Percentiles rank a stretch among this genome's conserved stretches.
Conservation (phyloP, 92 coral and sea anemone genomes). For the Umimayanthus kanabou region DNA sequence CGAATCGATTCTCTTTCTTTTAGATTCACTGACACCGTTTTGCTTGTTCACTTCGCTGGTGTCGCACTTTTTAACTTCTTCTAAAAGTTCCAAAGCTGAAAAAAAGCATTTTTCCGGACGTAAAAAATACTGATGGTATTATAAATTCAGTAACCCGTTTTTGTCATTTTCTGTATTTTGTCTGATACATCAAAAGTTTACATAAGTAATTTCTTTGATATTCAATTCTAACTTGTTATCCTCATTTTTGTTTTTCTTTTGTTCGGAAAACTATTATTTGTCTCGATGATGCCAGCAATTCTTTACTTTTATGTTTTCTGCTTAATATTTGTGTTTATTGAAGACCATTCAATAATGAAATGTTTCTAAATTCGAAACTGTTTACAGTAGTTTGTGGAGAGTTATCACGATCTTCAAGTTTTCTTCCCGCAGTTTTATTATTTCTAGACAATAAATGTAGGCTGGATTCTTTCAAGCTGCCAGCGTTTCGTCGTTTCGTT, state of each 20-base stretch:
- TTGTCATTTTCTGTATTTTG: background rate
- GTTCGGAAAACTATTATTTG: too few species aligned
- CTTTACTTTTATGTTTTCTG: too few species aligned
- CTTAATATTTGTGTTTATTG: background rate
- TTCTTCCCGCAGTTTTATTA: background rate
- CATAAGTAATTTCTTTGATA: background rate
- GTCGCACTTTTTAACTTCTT: too few species aligned
- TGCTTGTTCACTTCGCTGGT: background rate
- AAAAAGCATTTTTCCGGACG: background rate
- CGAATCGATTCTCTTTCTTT: background rate
- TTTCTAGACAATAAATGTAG: background rate
- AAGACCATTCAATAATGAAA: too few species aligned
- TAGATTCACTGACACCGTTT: background rate
- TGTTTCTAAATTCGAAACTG: background rate
- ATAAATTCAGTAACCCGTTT: conserved; percentile 5
- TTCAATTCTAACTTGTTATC: background rate
- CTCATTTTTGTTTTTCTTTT: background rate
- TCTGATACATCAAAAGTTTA: background rate
- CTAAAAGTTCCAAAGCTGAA: background rate
- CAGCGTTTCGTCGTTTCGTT: background rate
- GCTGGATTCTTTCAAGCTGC: background rate
- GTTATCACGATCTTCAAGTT: background rate
- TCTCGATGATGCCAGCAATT: background rate
- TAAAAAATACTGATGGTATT: too few species aligned
- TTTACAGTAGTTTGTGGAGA: background rate